Evolutionary conservation across 2,888 invertebrate genomes (phyloP).

Genomic region (Acleris sparsana): DNA sequence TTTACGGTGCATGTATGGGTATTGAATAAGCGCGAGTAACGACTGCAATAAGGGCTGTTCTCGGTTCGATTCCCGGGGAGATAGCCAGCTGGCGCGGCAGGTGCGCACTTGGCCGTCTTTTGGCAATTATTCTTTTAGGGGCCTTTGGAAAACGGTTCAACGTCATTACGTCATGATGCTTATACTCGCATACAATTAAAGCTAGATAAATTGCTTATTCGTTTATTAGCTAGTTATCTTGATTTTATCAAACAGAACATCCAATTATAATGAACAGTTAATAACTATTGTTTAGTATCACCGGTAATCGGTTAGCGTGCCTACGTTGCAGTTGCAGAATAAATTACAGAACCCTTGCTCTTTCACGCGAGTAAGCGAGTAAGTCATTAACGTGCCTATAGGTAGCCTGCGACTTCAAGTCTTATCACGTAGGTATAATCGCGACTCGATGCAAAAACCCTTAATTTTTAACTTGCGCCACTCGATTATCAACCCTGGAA

Average conservation of each 20-base stretch:
- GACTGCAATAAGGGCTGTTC: slow-evolving; percentile 53
- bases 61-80: slow-evolving; percentile 62
- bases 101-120: slow-evolving; percentile 31
- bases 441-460: slow-evolving; percentile 10
- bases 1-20: slow-evolving; percentile 44
- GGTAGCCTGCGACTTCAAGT: slow-evolving; percentile 33
- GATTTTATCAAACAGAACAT: neutral
- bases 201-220: too few relatives aligned
- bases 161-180: neutral
- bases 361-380: slow-evolving; percentile 24
- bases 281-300: neutral
- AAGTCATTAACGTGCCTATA: slow-evolving; percentile 32
- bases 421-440: slow-evolving; percentile 35
- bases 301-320: slow-evolving; percentile 6
- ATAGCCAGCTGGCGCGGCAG: slow-evolving; percentile 64
- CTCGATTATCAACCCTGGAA: slow-evolving; percentile 11
- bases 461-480: neutral
- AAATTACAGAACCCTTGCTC: slow-evolving; percentile 30
- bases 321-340: slow-evolving; percentile 14
- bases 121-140: slow-evolving; percentile 36
- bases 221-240: neutral
- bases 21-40: slow-evolving; percentile 45
- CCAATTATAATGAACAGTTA: neutral
- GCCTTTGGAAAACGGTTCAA: slow-evolving; percentile 16
- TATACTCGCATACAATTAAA: too few relatives aligned